phyloP scores from a whole-genome alignment of 2,113 vertebrate species.

The Hystrix brachyura region DNA sequence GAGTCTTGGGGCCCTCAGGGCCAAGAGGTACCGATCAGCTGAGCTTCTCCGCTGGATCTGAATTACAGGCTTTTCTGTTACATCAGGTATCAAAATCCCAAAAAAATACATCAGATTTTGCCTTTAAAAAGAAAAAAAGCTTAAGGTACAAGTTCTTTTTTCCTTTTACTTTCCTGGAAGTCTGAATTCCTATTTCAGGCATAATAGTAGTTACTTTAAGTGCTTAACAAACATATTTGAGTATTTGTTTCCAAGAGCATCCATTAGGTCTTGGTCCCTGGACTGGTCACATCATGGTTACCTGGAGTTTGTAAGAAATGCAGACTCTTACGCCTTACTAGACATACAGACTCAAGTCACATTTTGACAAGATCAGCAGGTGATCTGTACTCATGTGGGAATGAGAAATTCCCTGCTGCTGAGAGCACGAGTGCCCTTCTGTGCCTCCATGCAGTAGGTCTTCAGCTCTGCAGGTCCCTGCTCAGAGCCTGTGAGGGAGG shows the following conservation, averaged over 20 bases:
- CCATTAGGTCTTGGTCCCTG: neutral
- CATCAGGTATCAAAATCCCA: neutral
- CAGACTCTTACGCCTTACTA: neutral
- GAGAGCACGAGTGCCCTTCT: neutral
- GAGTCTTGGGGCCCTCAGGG: neutral
- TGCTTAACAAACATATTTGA: neutral
- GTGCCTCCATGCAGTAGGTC: neutral
- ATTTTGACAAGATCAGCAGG: neutral
- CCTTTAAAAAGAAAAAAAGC: neutral
- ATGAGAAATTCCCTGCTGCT: neutral
- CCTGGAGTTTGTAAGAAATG: neutral
- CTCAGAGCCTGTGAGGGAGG: neutral
- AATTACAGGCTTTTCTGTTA: slow-evolving; percentile 4
- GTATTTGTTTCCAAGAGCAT: neutral
- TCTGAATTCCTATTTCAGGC: slow-evolving; percentile 17
- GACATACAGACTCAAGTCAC: neutral
- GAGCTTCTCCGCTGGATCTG: neutral
- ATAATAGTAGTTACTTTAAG: neutral
- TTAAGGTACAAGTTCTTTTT: neutral
- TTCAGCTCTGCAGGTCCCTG: neutral
- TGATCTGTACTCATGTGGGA: neutral
- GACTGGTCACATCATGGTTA: too few species aligned
- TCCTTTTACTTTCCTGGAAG: neutral
- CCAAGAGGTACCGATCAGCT: neutral
- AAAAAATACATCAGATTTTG: slow-evolving; percentile 24